These are phyloP conservation scores for Drosophila prolongata DNA, from an alignment of 2,888 invertebrate genomes.

Conservation along the genomic window DNA sequence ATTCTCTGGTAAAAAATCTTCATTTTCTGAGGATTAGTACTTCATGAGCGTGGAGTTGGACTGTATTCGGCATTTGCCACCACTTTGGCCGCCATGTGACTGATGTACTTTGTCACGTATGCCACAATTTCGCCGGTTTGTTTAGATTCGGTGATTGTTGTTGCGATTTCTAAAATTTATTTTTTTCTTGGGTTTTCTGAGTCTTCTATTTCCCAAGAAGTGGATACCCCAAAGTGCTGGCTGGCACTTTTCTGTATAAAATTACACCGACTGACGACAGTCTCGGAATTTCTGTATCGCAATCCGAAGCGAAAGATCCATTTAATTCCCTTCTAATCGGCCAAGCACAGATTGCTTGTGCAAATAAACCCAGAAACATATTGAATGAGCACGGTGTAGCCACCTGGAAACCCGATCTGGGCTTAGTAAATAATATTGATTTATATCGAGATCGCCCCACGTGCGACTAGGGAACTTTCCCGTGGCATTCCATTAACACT, in stretches of 20 bases:
- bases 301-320: slow-evolving; percentile 1
- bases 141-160: slow-evolving; percentile 26
- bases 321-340: slow-evolving; percentile 8
- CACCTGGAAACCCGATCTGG: slow-evolving; percentile 13
- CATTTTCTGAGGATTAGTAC: too few relatives aligned
- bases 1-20: background rate
- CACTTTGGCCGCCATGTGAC: slow-evolving; percentile 56
- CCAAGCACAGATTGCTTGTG: slow-evolving; percentile 1
- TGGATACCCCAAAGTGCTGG: background rate
- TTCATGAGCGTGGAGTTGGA: slow-evolving; percentile 1
- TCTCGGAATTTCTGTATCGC: background rate
- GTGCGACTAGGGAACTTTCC: slow-evolving; percentile 19
- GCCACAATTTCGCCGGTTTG: slow-evolving; percentile 45
- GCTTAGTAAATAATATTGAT: background rate
- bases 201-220: slow-evolving; percentile 4
- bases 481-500: slow-evolving; percentile 22
- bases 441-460: slow-evolving; percentile 1
- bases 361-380: background rate
- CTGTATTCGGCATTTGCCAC: slow-evolving; percentile 25
- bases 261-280: background rate
- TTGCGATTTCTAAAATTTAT: slow-evolving; percentile 31
- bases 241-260: background rate
- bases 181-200: background rate
- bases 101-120: slow-evolving; percentile 63
- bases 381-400: background rate